Conservation (phyloP, 1,140 invertebrate genomes). For the Calephelis virginiensis region DNA sequence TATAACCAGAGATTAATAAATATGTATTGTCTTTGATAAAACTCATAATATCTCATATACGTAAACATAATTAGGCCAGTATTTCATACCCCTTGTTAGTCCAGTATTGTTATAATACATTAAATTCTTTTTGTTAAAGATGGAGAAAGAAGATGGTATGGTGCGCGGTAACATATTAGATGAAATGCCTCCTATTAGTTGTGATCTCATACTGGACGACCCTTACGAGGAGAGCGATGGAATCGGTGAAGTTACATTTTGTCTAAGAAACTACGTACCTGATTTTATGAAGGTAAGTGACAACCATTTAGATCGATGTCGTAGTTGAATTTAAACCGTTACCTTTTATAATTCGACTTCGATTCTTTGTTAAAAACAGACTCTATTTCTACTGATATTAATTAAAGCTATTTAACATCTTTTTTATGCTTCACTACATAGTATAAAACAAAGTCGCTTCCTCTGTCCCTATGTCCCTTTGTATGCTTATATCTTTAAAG, state of each 20-base stretch:
- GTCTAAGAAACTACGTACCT: constrained; percentile 90
- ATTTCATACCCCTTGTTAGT: too few species aligned
- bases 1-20: too few species aligned
- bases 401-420: too few species aligned
- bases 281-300: constrained; percentile 86
- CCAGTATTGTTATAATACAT: too few species aligned
- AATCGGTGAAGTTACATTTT: constrained; percentile 91
- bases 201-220: constrained; percentile 50
- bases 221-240: constrained; percentile 74
- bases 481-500: too few species aligned
- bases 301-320: too few species aligned
- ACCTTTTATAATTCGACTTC: background rate
- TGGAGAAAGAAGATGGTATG: constrained; percentile 65
- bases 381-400: background rate
- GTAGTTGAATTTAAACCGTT: background rate
- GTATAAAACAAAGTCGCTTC: too few species aligned
- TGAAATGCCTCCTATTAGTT: constrained; percentile 60
- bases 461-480: too few species aligned
- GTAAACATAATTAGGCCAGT: too few species aligned
- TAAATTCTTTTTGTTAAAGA: constrained; percentile 21
- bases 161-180: constrained; percentile 54
- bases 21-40: too few species aligned
- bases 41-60: too few species aligned
- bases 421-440: too few species aligned
- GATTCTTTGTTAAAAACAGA: background rate